These are phyloP conservation scores for Paralvinella palmiformis DNA, from an alignment of 1,140 invertebrate species.

Conservation along the genomic window DNA sequence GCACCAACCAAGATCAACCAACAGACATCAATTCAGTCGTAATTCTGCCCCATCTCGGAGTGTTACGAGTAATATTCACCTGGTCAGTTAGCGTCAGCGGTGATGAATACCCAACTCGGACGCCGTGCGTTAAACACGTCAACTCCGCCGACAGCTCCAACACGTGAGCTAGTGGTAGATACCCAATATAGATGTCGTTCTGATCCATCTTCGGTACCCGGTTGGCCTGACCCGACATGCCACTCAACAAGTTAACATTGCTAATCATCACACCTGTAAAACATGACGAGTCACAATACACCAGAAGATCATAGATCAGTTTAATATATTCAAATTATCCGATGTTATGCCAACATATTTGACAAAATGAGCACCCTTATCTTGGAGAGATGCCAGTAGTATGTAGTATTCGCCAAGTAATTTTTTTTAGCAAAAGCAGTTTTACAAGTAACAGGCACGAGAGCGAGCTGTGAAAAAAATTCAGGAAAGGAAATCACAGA, in stretches of 20 bases:
- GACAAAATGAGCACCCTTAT: not conserved
- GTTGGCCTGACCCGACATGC: constrained; percentile 82
- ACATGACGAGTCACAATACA: not conserved
- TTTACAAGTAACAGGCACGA: no score
- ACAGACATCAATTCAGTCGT: not conserved
- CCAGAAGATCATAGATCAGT: not conserved
- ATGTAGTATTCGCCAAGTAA: not conserved
- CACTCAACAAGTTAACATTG: constrained; percentile 84
- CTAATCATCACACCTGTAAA: constrained; percentile 57
- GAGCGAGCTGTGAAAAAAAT: no score
- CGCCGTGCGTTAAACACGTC: constrained; percentile 61
- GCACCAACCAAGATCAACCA: not conserved
- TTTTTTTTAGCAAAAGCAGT: not conserved
- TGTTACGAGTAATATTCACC: constrained; percentile 25
- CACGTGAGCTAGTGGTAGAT: constrained; percentile 94
- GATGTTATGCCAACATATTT: not conserved
- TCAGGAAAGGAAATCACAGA: no score
- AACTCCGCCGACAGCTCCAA: constrained; percentile 77
- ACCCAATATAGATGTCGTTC: constrained; percentile 84
- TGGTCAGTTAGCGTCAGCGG: constrained; percentile 91
- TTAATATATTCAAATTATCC: not conserved
- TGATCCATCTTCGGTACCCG: no score
- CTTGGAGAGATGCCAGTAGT: no score
- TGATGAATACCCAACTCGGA: constrained; percentile 94
- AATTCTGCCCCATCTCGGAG: no score